Evolutionary conservation across 2,888 invertebrate species (phyloP).

Genomic region (Thelaira solivaga): DNA sequence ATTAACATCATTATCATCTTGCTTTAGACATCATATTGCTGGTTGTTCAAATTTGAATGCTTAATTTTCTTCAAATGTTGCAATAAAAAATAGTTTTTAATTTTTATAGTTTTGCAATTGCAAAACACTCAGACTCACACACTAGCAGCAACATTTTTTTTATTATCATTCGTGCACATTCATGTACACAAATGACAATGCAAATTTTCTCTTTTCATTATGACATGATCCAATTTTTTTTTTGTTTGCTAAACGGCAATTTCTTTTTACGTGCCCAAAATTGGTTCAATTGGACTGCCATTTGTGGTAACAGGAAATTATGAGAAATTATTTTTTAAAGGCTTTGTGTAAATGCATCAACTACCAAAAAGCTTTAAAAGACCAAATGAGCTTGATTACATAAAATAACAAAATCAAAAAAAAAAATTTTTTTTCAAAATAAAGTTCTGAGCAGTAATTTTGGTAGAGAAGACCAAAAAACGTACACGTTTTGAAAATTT

Average conservation of each 20-base stretch:
- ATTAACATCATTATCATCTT: neutral
- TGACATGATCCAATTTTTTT: constrained; percentile 25
- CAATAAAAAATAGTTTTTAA: neutral
- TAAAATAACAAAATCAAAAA: no score
- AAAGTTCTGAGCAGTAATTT: no score
- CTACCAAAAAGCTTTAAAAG: neutral
- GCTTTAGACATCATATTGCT: neutral
- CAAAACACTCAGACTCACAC: no score
- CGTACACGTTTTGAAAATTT: no score
- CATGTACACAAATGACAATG: constrained; percentile 9
- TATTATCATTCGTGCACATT: constrained; percentile 5
- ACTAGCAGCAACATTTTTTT: no score
- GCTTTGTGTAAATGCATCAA: neutral
- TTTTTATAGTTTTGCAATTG: constrained; percentile 18
- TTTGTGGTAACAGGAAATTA: neutral
- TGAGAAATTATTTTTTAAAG: neutral
- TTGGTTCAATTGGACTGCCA: constrained; percentile 28
- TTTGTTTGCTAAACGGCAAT: neutral
- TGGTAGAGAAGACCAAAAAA: no score
- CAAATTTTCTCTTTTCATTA: constrained; percentile 12
- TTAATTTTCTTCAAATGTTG: constrained; percentile 1
- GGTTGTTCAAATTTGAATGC: neutral
- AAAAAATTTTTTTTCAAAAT: no score
- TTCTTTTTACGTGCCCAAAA: constrained; percentile 43
- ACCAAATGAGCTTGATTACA: neutral